Base-by-base conservation (phyloP, 2,888 invertebrate genomes). In the Pachydiplax longipennis region DNA sequence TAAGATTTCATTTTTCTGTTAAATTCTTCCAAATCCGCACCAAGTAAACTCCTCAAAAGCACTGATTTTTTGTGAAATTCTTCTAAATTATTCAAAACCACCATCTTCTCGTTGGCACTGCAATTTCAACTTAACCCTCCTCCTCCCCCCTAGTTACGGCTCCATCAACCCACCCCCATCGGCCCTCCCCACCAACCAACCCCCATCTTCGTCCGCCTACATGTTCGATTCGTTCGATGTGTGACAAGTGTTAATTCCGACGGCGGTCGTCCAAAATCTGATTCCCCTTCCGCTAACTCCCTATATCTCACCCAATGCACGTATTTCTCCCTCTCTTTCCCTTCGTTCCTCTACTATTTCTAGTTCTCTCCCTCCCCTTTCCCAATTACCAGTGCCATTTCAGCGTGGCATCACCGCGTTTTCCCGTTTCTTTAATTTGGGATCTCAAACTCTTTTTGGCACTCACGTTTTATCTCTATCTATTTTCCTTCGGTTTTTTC, bases 241-340 rank as follows among this genome's bases (percentile, higher is more conserved):
- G 87, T 87, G 87, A 61, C 87, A 61, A 87, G 87, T 87, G 87
- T 87, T 87, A 87, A 87, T 87, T 87, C 87, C 87, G 87, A 37
- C 61, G n/a, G 58, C 53, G 83, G 83, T 61, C 61, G 65, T 87
- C 65, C 58, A 61, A 58, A 61, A 87, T 61, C 61, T 61, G 87
- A 87, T 87, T 87, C 87, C 87, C 61, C n/a, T 37, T 18, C 87
- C 87, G 35, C 40, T 61, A 87, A 87, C 87, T 87, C 87, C 87
- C 87, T 15, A 87, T 87, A 61, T 87, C 87, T 87, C 87, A 87
- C 87, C 61, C 87, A 61, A 37, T 65, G 87, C 87, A 87, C 87
- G 87, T 87, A 83, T 61, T 83, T 58, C 53, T 83, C 83, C 53
- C 53, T 31, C 44, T 83, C 35, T 35, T 8, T 13, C 22, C 35